Evolutionary conservation across 30 jellyfish, hydroid and myxozoan genomes (phyloP), one percentile per base, ranked within the genome.

Genomic region (Aurelia aurita): DNA sequence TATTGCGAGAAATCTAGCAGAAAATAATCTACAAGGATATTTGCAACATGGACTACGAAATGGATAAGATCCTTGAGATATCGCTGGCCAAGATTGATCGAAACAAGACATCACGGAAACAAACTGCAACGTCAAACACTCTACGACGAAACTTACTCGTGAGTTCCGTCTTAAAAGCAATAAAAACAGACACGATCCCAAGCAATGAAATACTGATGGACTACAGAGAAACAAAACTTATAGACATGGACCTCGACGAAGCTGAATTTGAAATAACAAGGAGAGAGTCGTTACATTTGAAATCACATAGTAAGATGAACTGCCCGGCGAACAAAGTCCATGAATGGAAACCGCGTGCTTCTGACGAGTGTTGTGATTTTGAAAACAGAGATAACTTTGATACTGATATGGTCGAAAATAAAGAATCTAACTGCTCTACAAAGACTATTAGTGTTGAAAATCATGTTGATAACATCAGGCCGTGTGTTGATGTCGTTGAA

Each of bases 261-360:
- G 90, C 87, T 11, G 61, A 57, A 35, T 55, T 69, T 19, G 93
- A 83, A 46, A 61, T 57, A 34, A 15, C 60, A 11, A 39, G 77
- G 27, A 69, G 32, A 71, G 87, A 83, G 43, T 58, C 67, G 23
- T 23, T 57, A 16, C 21, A 12, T 13, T 28, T 27, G 19, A 83
- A 58, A 74, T 58, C 69, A 19, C 34, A 71, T 49, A 47, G 54
- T 12, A 55, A 23, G 20, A 72, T 29, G 81, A 20, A 9, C 54
- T 20, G 58, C 19, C 18, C 63, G 19, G 51, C 65, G 65, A 44
- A 11, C 74, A 68, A 83, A 54, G 87, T 39, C 43, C 86, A 49
- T 83, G 93, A 83, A 83, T 83, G 93, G 93, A 83, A 83, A 71
- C 93, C 93, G 93, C 93, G 87, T 83, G 93, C 80, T 31, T 69